These are phyloP conservation scores for Lepus oiostolus DNA, from an alignment of 2,797 vertebrate species.

Conservation along the genomic window DNA sequence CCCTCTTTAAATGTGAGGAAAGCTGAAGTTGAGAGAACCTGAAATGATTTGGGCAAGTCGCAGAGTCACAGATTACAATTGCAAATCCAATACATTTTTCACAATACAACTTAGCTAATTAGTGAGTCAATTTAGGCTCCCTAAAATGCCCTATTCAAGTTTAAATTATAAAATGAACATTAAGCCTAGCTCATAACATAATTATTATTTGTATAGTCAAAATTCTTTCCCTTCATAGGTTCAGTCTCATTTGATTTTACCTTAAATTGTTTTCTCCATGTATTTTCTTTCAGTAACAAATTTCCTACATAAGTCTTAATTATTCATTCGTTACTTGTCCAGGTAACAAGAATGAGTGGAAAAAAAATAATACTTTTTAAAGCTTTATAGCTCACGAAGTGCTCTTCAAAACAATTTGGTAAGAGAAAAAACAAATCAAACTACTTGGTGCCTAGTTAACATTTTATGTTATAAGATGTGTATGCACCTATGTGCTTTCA, in stretches of 20 bases:
- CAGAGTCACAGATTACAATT: constrained; percentile 18
- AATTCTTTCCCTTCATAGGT: constrained; percentile 14
- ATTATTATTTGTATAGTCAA: background rate
- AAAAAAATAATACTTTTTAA: constrained; percentile 33
- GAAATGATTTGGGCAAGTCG: background rate
- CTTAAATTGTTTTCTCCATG: background rate
- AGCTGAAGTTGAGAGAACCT: background rate
- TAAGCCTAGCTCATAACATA: background rate
- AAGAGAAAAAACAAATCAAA: background rate
- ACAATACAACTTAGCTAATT: constrained; percentile 35
- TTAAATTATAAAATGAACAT: constrained; percentile 45
- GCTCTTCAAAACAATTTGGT: constrained; percentile 30
- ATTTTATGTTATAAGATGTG: background rate
- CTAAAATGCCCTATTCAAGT: constrained; percentile 10
- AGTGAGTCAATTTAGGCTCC: background rate
- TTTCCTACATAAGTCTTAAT: background rate
- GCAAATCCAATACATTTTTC: constrained; percentile 37
- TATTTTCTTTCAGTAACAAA: constrained; percentile 10
- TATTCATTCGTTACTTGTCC: constrained; percentile 41
- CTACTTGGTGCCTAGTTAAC: background rate
- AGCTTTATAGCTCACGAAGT: background rate
- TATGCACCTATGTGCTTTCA: background rate
- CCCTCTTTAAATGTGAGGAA: background rate
- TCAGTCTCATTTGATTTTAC: background rate
- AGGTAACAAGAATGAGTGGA: background rate